Evolutionary conservation across 2,797 vertebrate genomes (phyloP).

Genomic region (Anomalospiza imberbis): DNA sequence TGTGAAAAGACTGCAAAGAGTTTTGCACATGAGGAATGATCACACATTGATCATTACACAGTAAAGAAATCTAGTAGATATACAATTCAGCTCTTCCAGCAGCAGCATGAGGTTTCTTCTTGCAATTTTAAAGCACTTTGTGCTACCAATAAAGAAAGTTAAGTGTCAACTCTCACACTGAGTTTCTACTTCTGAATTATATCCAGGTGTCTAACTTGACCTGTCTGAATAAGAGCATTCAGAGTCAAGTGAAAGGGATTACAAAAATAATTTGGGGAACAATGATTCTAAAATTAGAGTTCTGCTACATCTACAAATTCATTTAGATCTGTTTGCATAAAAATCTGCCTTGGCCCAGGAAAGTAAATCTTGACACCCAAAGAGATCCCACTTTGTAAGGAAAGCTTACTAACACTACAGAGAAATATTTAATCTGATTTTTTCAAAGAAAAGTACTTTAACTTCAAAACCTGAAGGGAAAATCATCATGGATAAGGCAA

Average conservation of each 20-base stretch:
- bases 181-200: neutral
- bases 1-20: neutral
- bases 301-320: neutral
- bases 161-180: neutral
- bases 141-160: neutral
- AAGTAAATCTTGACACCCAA: neutral
- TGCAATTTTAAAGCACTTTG: neutral
- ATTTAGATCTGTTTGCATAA: neutral
- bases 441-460: neutral
- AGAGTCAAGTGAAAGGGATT: neutral
- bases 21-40: neutral
- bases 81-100: neutral
- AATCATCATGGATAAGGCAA: neutral
- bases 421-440: neutral
- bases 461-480: neutral
- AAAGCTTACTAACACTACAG: neutral
- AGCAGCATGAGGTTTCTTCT: neutral
- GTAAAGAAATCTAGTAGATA: neutral
- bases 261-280: neutral
- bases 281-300: neutral
- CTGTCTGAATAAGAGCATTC: neutral
- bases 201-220: neutral
- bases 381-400: neutral
- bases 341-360: neutral
- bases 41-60: neutral